Percentiles rank a stretch among this genome's conserved stretches.
phyloP scores from a whole-genome alignment of 2,797 vertebrate species.

The Lophotriccus pileatus region DNA sequence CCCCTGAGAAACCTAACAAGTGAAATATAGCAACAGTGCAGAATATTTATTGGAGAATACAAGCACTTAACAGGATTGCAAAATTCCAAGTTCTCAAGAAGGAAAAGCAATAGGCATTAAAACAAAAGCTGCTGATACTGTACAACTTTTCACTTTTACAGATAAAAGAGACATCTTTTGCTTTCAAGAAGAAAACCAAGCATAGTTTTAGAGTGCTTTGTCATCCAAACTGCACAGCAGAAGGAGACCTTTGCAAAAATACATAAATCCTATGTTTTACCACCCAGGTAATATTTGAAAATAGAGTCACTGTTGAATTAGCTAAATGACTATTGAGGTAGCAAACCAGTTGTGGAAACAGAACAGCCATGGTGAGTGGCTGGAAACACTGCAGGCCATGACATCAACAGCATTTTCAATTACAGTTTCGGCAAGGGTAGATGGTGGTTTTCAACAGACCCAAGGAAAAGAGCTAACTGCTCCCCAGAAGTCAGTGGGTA shows the following conservation, averaged over 20 bases:
- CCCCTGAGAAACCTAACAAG: slow-evolving; percentile 66
- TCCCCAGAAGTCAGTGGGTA: rapidly evolving
- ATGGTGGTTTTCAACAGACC: neutral
- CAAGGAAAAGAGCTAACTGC: neutral
- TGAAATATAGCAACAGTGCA: slow-evolving; percentile 28
- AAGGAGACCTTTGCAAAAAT: neutral
- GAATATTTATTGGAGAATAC: slow-evolving; percentile 39
- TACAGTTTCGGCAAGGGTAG: neutral
- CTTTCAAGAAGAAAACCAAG: slow-evolving; percentile 4
- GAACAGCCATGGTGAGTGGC: neutral
- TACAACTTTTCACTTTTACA: neutral
- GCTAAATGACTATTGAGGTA: neutral
- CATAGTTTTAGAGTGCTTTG: neutral
- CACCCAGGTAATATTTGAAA: neutral
- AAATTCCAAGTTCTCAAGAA: slow-evolving; percentile 36
- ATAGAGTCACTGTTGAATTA: neutral
- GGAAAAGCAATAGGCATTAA: neutral
- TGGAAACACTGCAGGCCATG: neutral
- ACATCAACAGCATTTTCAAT: neutral
- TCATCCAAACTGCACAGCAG: neutral
- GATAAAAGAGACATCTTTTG: neutral
- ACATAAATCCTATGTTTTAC: neutral
- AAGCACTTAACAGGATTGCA: slow-evolving; percentile 43
- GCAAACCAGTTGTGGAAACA: neutral
- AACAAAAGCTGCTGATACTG: neutral